Evolutionary conservation across 2,888 invertebrate species (phyloP).

Genomic region (Endotricha flammealis): DNA sequence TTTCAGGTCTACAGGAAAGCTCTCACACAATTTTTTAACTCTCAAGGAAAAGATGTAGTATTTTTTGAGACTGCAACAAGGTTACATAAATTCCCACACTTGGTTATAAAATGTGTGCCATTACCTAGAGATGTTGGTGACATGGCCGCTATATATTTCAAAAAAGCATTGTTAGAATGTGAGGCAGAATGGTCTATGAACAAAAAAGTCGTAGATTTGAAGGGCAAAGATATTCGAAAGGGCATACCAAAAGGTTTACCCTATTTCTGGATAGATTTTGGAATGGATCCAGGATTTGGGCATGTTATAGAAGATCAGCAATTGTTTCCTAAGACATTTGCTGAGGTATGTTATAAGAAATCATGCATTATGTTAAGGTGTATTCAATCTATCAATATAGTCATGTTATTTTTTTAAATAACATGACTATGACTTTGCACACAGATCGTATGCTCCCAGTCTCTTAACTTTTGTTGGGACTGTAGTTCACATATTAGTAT

Average conservation of each 20-base stretch:
- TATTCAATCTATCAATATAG: too few relatives aligned
- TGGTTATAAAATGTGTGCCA: slow-evolving; percentile 93
- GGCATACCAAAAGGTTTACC: slow-evolving; percentile 95
- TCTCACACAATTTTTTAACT: slow-evolving; percentile 86
- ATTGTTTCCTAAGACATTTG: slow-evolving; percentile 92
- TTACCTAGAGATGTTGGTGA: slow-evolving; percentile 90
- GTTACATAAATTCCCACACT: slow-evolving; percentile 87
- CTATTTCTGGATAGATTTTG: slow-evolving; percentile 97
- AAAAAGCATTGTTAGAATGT: slow-evolving; percentile 97
- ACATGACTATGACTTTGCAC: too few relatives aligned
- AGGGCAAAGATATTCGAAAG: slow-evolving; percentile 84
- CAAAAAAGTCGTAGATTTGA: slow-evolving; percentile 84
- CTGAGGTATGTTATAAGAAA: slow-evolving; percentile 89
- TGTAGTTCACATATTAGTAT: too few relatives aligned
- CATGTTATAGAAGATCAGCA: slow-evolving; percentile 97
- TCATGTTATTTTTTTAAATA: too few relatives aligned
- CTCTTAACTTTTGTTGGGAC: too few relatives aligned
- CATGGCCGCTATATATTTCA: slow-evolving; percentile 96
- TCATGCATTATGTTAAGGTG: too few relatives aligned
- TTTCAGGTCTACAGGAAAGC: slow-evolving; percentile 85
- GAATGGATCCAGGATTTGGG: slow-evolving; percentile 93
- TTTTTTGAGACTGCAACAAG: slow-evolving; percentile 93
- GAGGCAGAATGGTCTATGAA: slow-evolving; percentile 97
- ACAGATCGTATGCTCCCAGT: too few relatives aligned
- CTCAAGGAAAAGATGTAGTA: slow-evolving; percentile 86